These are phyloP conservation scores for Luffia ferchaultella DNA, from an alignment of 2,888 invertebrate species.

Conservation along the genomic window DNA sequence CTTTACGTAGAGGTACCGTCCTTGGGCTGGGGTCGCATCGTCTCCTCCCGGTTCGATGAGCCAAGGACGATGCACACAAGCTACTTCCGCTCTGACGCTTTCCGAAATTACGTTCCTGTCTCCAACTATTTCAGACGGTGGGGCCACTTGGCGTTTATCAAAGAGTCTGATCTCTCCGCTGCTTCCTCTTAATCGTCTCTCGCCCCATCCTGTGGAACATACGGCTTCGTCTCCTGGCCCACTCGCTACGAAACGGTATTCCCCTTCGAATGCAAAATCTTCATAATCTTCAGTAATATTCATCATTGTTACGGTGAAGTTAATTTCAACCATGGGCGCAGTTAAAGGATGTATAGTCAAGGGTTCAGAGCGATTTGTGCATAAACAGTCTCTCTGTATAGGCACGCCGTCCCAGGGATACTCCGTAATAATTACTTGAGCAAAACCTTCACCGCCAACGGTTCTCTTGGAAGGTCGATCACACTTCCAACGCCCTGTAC, in stretches of 20 bases:
- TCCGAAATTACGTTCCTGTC: constrained; percentile 60
- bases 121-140: constrained; percentile 49
- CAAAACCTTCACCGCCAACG: constrained; percentile 59
- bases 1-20: constrained; percentile 76
- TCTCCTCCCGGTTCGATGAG: constrained; percentile 80
- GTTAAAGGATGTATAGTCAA: constrained; percentile 73
- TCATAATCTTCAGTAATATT: constrained; percentile 82
- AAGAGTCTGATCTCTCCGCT: constrained; percentile 77
- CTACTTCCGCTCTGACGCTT: constrained; percentile 60
- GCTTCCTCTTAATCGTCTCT: constrained; percentile 71
- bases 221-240: constrained; percentile 63
- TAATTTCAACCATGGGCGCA: constrained; percentile 74
- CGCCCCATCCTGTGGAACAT: constrained; percentile 73
- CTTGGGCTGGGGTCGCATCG: constrained; percentile 63
- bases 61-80: constrained; percentile 80
- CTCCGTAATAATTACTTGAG: constrained; percentile 71
- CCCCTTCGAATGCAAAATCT: constrained; percentile 80
- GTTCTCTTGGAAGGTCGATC: constrained; percentile 58
- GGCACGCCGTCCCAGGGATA: constrained; percentile 75
- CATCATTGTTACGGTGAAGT: constrained; percentile 80
- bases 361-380: constrained; percentile 73
- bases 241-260: constrained; percentile 71
- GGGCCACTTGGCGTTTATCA: constrained; percentile 62
- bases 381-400: constrained; percentile 76
- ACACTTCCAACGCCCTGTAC: constrained; percentile 75